These are phyloP conservation scores for Tarsius wallacei DNA, from an alignment of 2,797 vertebrate species.

Conservation along the genomic window DNA sequence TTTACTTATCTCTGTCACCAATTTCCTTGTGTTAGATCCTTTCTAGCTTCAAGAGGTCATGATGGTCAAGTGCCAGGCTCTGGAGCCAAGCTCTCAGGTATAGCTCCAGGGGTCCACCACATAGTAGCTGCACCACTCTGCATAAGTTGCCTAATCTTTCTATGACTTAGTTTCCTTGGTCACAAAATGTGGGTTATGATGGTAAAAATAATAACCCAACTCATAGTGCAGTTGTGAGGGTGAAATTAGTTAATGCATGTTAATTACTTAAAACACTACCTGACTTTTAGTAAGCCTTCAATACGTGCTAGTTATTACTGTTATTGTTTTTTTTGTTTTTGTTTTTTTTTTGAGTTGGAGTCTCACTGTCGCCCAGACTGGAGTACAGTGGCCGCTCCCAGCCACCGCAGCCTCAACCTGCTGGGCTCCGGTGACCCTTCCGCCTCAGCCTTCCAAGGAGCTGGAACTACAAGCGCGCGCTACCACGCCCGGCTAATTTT, in stretches of 20 bases:
- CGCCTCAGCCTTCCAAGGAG: too few relatives aligned
- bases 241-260: not conserved
- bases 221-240: not conserved
- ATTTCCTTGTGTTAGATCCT: not conserved
- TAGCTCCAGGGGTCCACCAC: not conserved
- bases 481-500: too few relatives aligned
- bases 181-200: not conserved
- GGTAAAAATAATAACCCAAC: not conserved
- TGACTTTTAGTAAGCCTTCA: not conserved
- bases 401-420: too few relatives aligned
- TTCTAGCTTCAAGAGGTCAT: not conserved
- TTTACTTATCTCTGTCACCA: not conserved
- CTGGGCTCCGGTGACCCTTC: too few relatives aligned
- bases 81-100: too few relatives aligned
- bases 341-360: too few relatives aligned
- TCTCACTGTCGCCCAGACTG: too few relatives aligned
- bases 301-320: not conserved
- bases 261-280: not conserved
- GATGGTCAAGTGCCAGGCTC: not conserved
- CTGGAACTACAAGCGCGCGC: too few relatives aligned
- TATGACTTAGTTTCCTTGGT: not conserved
- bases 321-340: conserved; percentile 43
- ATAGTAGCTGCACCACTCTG: not conserved
- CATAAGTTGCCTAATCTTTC: not conserved
- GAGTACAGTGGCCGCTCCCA: too few relatives aligned